Percentiles rank a stretch among this genome's conserved stretches.
These are phyloP conservation scores for Bovichtus variegatus DNA, from an alignment of 2,797 vertebrate species.

Conservation along the genomic window DNA sequence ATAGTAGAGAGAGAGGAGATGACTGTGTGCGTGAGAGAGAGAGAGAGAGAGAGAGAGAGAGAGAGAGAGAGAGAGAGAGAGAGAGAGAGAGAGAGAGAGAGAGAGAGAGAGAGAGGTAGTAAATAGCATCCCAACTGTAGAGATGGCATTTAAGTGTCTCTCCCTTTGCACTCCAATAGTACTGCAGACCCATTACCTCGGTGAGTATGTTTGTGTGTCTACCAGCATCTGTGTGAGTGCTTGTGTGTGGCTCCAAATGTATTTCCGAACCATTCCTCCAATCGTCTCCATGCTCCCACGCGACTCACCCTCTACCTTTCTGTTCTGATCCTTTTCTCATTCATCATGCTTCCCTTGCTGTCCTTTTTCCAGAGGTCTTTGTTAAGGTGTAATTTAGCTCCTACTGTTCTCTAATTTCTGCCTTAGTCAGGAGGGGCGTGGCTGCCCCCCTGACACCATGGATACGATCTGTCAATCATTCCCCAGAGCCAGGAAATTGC, in stretches of 20 bases:
- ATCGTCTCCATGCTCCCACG: constrained; percentile 77
- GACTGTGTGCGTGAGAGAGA: too few relatives aligned
- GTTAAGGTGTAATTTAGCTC: constrained; percentile 85
- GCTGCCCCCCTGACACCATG: constrained; percentile 78
- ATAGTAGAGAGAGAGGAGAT: constrained; percentile 59
- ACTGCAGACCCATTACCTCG: constrained; percentile 78
- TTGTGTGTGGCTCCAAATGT: constrained; percentile 59
- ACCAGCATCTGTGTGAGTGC: constrained; percentile 25
- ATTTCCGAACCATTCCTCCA: constrained; percentile 75
- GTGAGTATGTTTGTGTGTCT: constrained; percentile 51
- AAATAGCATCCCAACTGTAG: constrained; percentile 77
- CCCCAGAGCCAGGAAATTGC: constrained; percentile 78
- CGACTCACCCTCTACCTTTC: constrained; percentile 76
- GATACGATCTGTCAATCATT: constrained; percentile 85
- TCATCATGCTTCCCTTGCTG: constrained; percentile 81
- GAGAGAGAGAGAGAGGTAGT: constrained; percentile 41
- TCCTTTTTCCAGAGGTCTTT: constrained; percentile 82
- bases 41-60: too few relatives aligned
- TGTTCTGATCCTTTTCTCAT: constrained; percentile 76
- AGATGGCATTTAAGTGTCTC: constrained; percentile 83
- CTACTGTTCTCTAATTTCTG: constrained; percentile 84
- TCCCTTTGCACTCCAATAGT: constrained; percentile 75
- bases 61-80: not conserved
- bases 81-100: not conserved
- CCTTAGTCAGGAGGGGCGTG: constrained; percentile 81